Percentiles rank a stretch among this genome's conserved stretches.
Evolutionary conservation across 2,113 vertebrate species (phyloP).

Genomic region (Megaleporinus macrocephalus): DNA sequence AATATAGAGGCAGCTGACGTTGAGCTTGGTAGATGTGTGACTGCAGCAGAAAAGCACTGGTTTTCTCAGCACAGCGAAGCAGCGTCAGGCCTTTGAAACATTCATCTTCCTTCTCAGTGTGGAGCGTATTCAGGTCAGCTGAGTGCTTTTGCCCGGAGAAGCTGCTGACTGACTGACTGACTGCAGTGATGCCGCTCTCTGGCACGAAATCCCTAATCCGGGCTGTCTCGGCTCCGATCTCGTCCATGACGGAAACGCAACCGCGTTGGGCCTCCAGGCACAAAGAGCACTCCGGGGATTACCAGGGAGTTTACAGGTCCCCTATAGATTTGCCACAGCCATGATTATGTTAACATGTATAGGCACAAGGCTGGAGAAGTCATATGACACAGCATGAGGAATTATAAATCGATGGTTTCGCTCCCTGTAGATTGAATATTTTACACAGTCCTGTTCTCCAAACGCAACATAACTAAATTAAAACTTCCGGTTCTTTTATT

Average conservation of each 20-base stretch:
- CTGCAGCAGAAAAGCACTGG: constrained; percentile 12
- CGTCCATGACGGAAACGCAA: background rate
- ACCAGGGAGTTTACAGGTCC: background rate
- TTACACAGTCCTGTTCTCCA: no score
- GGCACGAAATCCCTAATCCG: constrained; percentile 37
- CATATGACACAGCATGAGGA: no score
- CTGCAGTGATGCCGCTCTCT: constrained; percentile 13
- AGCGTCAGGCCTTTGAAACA: background rate
- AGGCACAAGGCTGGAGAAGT: background rate
- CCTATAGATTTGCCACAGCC: constrained; percentile 2
- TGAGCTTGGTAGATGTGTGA: background rate
- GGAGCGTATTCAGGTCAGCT: constrained; percentile 41
- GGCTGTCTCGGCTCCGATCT: constrained; percentile 12
- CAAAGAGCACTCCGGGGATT: constrained; percentile 46
- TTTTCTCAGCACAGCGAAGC: background rate
- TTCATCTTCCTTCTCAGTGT: constrained; percentile 9
- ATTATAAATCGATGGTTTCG: no score
- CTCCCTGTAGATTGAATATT: no score
- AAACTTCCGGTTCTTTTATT: no score
- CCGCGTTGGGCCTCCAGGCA: background rate
- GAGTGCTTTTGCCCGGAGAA: constrained; percentile 9
- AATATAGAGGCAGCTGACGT: background rate
- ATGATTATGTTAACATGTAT: background rate
- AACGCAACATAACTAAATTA: no score
- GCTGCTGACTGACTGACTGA: constrained; percentile 19